Conservation (phyloP, 1,140 invertebrate genomes). For the Galleria mellonella region DNA sequence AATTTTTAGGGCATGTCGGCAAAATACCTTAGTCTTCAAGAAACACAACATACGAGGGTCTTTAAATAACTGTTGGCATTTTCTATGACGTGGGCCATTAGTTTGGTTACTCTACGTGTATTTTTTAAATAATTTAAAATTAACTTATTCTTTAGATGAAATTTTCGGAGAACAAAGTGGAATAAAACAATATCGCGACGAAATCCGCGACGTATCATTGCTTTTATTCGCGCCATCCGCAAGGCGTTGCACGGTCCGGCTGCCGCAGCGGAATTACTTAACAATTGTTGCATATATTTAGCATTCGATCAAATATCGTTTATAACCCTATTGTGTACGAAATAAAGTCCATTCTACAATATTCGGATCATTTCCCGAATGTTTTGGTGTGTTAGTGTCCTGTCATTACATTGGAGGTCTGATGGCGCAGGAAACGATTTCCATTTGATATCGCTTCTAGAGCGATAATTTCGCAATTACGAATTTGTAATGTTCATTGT, state of each 20-base stretch:
- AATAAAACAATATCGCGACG: constrained; percentile 29
- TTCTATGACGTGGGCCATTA: no score
- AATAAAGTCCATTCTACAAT: constrained; percentile 8
- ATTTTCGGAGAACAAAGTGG: constrained; percentile 15
- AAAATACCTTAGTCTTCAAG: no score
- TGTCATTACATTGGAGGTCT: constrained; percentile 58
- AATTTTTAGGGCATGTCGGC: no score
- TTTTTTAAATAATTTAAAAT: no score
- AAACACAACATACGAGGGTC: no score
- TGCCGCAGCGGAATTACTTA: constrained; percentile 36
- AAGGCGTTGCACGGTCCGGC: constrained; percentile 44
- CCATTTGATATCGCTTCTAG: constrained; percentile 21
- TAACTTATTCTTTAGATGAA: no score
- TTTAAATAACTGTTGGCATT: no score
- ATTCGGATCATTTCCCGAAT: neutral
- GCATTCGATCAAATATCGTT: constrained; percentile 2
- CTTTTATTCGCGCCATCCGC: constrained; percentile 57
- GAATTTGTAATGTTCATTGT: no score
- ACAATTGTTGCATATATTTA: constrained; percentile 1
- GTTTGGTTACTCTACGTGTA: no score
- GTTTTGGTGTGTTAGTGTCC: constrained; percentile 25
- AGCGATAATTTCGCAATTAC: no score
- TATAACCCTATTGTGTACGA: constrained; percentile 8
- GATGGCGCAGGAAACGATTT: constrained; percentile 45
- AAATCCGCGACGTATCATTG: constrained; percentile 60